Evolutionary conservation across 2,888 invertebrate genomes (phyloP), one percentile per base, ranked within the genome.

Genomic region (Catocala sponsa): DNA sequence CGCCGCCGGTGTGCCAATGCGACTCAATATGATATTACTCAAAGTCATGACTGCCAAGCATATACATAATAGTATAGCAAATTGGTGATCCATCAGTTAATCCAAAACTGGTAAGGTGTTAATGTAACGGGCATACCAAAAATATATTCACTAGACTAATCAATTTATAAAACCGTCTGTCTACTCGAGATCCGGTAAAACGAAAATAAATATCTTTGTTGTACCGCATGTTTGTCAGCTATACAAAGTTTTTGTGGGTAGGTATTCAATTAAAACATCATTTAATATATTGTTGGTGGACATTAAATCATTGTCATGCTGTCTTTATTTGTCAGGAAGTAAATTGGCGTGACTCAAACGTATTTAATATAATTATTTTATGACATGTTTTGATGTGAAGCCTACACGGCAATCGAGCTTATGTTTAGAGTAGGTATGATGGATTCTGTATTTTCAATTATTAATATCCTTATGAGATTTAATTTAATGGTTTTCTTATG

Each of bases 261-360:
- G 11, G 12, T 11, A 50, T 11, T 52, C 15, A 52, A 52, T 52
- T 52, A 52, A 52, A 41, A 52, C 42, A 42, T 52, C 52, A 52
- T 52, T 52, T 52, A 42, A 33, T 52, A 42, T 10, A 43, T 49
- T 42, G 48, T 47, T 61, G 47, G 47, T 51, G 41, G 33, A 55
- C 55, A 51, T 51, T 61, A 61, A 51, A 46, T 51, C 42, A 43
- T 55, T 59, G 59, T 55, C 59, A 59, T 44, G 25, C 48, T 59
- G 53, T 53, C 41, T 59, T 33, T 52, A 46, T 61, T 38, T 52
- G 52, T 61, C 56, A 61, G 61, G 55, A 56, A 61, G 56, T 56
- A 52, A 61, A 61, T 61, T 43, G 33, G 41, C 52, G 35, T 61
- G 42, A 47, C 33, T 55, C 42, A 51, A 55, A 38, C 38, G 15